Conservation (phyloP, 2,797 vertebrate genomes). For the Lemur catta region DNA sequence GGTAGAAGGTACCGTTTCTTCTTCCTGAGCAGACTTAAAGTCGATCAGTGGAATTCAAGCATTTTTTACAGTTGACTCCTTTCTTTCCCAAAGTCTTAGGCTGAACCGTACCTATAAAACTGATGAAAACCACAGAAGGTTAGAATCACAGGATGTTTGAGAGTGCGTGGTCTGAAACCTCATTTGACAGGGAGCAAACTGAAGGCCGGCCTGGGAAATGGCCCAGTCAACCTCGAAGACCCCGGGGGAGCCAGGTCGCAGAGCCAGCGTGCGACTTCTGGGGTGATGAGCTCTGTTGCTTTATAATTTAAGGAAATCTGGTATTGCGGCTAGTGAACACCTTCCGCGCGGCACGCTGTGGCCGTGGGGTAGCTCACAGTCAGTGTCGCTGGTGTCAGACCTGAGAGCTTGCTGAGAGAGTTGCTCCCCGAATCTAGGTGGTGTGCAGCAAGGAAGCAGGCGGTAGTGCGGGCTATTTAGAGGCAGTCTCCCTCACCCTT, state of each 20-base stretch:
- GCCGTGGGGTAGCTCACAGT: too few species aligned
- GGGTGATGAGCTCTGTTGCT: not conserved
- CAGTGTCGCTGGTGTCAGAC: not conserved
- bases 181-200: rapidly evolving
- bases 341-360: not conserved
- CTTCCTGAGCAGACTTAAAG: not conserved
- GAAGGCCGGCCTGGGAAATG: not conserved
- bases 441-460: not conserved
- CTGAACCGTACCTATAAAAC: not conserved
- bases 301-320: not conserved
- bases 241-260: rapidly evolving
- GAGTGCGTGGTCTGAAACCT: not conserved
- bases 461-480: rapidly evolving
- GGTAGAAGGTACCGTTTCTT: not conserved
- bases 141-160: too few species aligned
- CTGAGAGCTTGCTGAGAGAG: not conserved
- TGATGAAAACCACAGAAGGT: not conserved
- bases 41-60: too few species aligned
- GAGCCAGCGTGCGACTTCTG: too few species aligned
- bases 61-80: not conserved
- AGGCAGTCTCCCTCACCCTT: not conserved
- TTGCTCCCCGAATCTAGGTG: not conserved
- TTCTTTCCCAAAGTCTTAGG: not conserved
- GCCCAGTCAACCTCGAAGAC: too few species aligned
- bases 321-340: not conserved